Conservation (phyloP, 2,797 vertebrate species). For the Acrossocheilus fasciatus region DNA sequence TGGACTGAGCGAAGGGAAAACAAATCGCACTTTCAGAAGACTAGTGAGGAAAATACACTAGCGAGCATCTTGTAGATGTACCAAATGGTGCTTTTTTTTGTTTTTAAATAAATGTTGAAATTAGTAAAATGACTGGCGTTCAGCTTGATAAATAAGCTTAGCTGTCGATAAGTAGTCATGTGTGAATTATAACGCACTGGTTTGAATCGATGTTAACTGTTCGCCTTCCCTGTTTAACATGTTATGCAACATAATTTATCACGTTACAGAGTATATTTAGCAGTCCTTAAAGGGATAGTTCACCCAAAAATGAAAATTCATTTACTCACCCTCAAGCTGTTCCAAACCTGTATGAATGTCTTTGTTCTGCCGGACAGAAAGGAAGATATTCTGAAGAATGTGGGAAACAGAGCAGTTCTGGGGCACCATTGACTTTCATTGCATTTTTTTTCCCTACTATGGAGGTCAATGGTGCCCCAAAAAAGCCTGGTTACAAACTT, state of each 20-base stretch:
- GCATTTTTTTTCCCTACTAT: no score
- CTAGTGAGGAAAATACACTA: conserved; percentile 6
- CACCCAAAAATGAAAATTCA: no score
- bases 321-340: no score
- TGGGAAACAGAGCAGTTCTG: no score
- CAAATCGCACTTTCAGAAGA: conserved; percentile 35
- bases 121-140: background rate
- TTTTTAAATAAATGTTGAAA: background rate
- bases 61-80: background rate
- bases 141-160: background rate
- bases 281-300: background rate
- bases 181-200: background rate
- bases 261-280: conserved; percentile 3
- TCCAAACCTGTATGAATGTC: no score
- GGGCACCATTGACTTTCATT: no score
- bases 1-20: conserved; percentile 31
- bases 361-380: no score
- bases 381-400: no score
- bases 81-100: background rate
- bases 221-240: background rate
- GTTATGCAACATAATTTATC: background rate
- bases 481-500: no score
- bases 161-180: background rate
- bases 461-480: no score
- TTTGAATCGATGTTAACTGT: background rate